Base-by-base conservation (phyloP, 2,797 vertebrate genomes). In the Enteromius trimaculatus region DNA sequence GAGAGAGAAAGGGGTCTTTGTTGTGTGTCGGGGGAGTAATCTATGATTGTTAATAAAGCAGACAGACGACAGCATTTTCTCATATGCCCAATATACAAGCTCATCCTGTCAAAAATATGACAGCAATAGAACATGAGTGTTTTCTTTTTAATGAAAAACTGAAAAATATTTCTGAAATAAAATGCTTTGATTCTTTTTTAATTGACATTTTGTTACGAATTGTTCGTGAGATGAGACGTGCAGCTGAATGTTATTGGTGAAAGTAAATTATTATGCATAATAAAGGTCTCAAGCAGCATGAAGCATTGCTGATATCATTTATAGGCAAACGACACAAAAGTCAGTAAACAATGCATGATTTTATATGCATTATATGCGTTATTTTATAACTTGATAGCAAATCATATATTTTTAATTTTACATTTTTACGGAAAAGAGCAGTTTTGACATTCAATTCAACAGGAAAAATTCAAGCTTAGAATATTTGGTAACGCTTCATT, bases 241-340 rank as follows among this genome's bases (percentile, higher is more conserved):
- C 69, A 70, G 76, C 75, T 83, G 87, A 82, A 82, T 79, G 55
- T 79, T 87, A 83, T 83, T 87, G 82, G 85, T 82, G 82, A 72
- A 79, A 85, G 81, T 90, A 86, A 87, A 87, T 88, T 76, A 75
- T 87, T 49, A 84, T 26, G 42, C 80, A 74, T 82, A 84, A 86
- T 88, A 87, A 79, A 87, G 79, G 69, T 37, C 58, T 70, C 49
- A 78, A 66, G 83, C 13, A 81, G 66, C 72, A 68, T 42, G 72
- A 79, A 82, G 65, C 68, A 51, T 31, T 13, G 62, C 34, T 69
- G 37, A 85, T 65, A 80, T 75, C 37, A 21, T 37, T 71, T 34
- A 68, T 23, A 66, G 44, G 21, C 14, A 62, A 74, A 66, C 60
- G 66, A 29, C 47, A 82, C 13, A 76, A 82, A 44, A 44, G 14